Conservation (phyloP, 92 coral and sea anemone species). For the Umimayanthus chanpuru region DNA sequence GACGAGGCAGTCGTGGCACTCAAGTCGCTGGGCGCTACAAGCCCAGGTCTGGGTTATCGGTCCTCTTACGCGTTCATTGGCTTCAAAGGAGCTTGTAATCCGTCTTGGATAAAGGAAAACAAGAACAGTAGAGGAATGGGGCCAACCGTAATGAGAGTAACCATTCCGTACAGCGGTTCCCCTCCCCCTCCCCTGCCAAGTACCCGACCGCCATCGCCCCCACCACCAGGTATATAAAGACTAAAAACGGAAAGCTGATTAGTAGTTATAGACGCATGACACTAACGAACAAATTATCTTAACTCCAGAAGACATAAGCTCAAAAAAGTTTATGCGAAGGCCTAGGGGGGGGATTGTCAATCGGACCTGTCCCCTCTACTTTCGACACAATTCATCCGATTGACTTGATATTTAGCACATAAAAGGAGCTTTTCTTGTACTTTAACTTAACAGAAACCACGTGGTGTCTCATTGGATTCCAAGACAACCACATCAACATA, state of each 20-base stretch:
- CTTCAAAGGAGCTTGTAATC: background rate
- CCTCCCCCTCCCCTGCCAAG: conserved; percentile 5
- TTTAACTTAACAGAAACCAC: no score
- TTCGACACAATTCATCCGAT: no score
- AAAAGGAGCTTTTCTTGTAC: no score
- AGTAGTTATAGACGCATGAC: no score
- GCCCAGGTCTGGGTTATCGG: background rate
- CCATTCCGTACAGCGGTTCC: background rate
- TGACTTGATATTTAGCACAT: no score
- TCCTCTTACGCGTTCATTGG: background rate
- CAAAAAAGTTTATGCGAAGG: no score
- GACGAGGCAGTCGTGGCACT: background rate
- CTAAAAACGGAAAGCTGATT: background rate
- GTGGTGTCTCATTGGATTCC: no score
- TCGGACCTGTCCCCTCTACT: no score
- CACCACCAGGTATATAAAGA: conserved; percentile 11
- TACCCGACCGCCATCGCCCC: background rate
- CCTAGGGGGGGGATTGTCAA: no score
- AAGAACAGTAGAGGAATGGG: conserved; percentile 1
- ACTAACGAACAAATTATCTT: no score
- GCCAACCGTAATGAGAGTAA: background rate
- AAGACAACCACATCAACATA: no score
- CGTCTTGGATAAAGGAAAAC: background rate
- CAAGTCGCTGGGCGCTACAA: background rate
- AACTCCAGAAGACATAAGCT: no score